Conservation (phyloP, 2,888 invertebrate genomes). For the Leuctra nigra region DNA sequence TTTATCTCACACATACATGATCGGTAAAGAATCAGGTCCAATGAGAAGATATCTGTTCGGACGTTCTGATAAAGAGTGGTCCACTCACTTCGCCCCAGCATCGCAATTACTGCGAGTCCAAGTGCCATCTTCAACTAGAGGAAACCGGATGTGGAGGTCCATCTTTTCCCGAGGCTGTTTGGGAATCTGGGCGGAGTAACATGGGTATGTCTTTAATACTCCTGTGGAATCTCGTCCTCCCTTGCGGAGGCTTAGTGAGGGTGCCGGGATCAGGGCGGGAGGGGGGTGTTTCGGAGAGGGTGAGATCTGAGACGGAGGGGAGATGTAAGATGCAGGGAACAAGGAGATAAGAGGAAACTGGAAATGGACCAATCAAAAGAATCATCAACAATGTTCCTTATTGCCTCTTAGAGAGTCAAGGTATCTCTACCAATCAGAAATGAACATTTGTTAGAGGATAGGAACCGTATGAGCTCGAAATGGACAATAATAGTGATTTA, state of each 20-base stretch:
- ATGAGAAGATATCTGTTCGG: no score
- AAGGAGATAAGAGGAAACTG: conserved; percentile 7
- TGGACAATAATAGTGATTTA: no score
- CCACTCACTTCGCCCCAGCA: no score
- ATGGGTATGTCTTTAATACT: conserved; percentile 8
- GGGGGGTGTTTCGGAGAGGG: conserved; percentile 6
- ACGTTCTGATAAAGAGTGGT: no score
- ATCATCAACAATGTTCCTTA: conserved; percentile 1
- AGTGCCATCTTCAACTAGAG: background rate
- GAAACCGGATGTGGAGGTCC: conserved; percentile 6
- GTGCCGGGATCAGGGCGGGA: background rate
- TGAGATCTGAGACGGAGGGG: background rate
- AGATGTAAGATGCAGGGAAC: conserved; percentile 1
- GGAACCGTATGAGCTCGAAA: no score
- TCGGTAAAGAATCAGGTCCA: no score
- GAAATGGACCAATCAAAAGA: conserved; percentile 5
- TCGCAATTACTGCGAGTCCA: background rate
- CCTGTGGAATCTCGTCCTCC: background rate
- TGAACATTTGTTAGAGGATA: no score
- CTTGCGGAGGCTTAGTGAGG: conserved; percentile 10
- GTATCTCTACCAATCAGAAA: background rate
- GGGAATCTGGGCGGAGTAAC: conserved; percentile 14
- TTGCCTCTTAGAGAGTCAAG: background rate
- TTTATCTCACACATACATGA: no score
- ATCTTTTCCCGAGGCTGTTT: background rate